Evolutionary conservation across 2,797 vertebrate species (phyloP), one percentile per base, ranked within the genome.

Genomic region (Poecilia velifera): DNA sequence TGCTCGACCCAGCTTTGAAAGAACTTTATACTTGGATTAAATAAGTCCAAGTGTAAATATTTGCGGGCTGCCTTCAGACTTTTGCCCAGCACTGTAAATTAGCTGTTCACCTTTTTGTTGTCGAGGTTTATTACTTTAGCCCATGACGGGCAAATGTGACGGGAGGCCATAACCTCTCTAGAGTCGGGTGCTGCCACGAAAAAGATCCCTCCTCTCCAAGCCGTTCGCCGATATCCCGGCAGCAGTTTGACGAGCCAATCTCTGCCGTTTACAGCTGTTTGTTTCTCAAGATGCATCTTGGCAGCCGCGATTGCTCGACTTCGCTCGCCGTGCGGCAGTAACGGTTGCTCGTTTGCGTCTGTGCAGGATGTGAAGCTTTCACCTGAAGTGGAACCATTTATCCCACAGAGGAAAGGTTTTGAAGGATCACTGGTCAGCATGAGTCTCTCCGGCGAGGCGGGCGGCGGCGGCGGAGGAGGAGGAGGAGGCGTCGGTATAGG

Each of bases 321-420:
- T 68, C 41, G 73, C 36, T 64, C 62, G 51, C 25, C 45, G 14
- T 66, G 59, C 82, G 43, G 76, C 72, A 9, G 36, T 80, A 75
- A 85, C 41, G 9, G 12, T 62, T 57, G 9, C 66, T 55, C 2
- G 9, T 89, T 79, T 90, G 18, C 81, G 8, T 85, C 73, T 87
- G 16, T 84, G 76, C 92, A 99, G 98, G 98, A 98, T 96, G 97
- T 98, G 91, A 99, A 99, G 93, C 96, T 99, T 84, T 99, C 98
- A 85, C 97, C 98, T 73, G 98, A 99, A 95, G 98, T 99, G 83
- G 98, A 99, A 91, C 98, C 98, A 0, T 99, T 99, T 94, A 96
- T 99, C 96, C 98, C 98, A 80, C 98, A 99, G 96, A 99, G 97
- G 95, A 99, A 98, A 95, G 97, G 95, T 93, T 91, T 95, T 13